Base-by-base conservation (phyloP, 2,113 vertebrate species). In the Megatriorchis doriae region DNA sequence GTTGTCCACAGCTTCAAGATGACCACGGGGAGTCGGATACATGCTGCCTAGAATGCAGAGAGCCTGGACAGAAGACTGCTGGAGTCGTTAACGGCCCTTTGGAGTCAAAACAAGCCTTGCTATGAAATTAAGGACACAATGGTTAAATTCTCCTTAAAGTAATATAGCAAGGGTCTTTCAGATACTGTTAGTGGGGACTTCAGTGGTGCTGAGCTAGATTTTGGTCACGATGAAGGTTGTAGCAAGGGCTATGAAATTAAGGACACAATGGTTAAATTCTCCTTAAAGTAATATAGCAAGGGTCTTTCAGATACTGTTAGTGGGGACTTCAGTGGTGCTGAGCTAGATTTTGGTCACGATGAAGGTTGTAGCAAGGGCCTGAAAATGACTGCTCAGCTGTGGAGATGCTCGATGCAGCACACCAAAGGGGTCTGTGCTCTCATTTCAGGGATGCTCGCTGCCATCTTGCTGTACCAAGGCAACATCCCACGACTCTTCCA, bases 401-500 rank as follows among this genome's bases (percentile, higher is more conserved):
- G 42, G n/a, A 16, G 67, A 6, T 11, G 11, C 62, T 52, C 0
- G 0, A 2, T 8, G 34, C 15, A 13, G 72, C 2, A 1, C 50
- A 10, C 0, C 0, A 1, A 34, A 34, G 23, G 15, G 40, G 1
- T 61, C 25, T 4, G 12, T 32, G 10, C 85, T 88, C 73, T 94
- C 16, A 0, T 94, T 94, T 7, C 91, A 99, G 99, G 99, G 34
- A 99, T 99, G 99, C 94, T 94, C 3, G 52, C 99, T 95, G 99
- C 99, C 2, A 83, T 99, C 58, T 90, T 99, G 65, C 81, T 99
- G 22, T 97, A 98, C 91, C 97, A 98, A 73, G 99, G 99, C 8
- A 98, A 98, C 63, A 98, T 99, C 47, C 99, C 99, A 1, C 97
- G 98, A 27, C 92, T 99, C 53, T 99, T 99, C 98, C 97, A 97